phyloP scores from a whole-genome alignment of 2,888 invertebrate species.

The Aphrophora alni region DNA sequence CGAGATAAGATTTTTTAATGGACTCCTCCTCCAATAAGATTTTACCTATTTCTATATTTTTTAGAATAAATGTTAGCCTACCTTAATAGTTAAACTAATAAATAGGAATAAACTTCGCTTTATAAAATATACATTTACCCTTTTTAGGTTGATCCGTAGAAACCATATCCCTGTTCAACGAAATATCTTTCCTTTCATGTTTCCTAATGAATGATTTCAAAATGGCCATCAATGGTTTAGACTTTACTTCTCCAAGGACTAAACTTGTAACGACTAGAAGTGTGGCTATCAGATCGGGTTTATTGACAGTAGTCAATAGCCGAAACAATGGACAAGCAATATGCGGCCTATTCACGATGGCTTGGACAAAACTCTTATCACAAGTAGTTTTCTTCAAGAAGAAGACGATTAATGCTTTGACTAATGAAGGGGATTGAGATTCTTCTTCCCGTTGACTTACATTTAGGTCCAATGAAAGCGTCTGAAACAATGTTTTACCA shows the following conservation, averaged over 20 bases:
- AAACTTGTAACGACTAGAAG: conserved; percentile 20
- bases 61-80: too few species aligned
- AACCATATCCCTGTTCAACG: background rate
- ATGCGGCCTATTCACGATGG: conserved; percentile 40
- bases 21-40: too few species aligned
- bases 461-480: conserved; percentile 36
- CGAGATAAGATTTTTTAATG: too few species aligned
- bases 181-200: conserved; percentile 20
- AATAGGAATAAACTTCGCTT: too few species aligned
- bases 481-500: conserved; percentile 39
- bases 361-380: conserved; percentile 41
- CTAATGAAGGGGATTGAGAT: background rate
- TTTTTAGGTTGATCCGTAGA: conserved; percentile 26
- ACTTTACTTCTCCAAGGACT: conserved; percentile 23
- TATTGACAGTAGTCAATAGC: conserved; percentile 41
- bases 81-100: too few species aligned
- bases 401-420: conserved; percentile 41
- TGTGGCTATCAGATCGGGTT: background rate
- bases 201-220: conserved; percentile 36
- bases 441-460: background rate
- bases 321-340: conserved; percentile 48
- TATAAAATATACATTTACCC: conserved; percentile 13
- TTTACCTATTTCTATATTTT: too few species aligned
- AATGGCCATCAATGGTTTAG: conserved; percentile 45
- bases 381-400: conserved; percentile 41